A percentile compares a stretch with the other conserved stretches of the same genome.
phyloP scores from a whole-genome alignment of 2,113 vertebrate species.

The Alethe diademata region DNA sequence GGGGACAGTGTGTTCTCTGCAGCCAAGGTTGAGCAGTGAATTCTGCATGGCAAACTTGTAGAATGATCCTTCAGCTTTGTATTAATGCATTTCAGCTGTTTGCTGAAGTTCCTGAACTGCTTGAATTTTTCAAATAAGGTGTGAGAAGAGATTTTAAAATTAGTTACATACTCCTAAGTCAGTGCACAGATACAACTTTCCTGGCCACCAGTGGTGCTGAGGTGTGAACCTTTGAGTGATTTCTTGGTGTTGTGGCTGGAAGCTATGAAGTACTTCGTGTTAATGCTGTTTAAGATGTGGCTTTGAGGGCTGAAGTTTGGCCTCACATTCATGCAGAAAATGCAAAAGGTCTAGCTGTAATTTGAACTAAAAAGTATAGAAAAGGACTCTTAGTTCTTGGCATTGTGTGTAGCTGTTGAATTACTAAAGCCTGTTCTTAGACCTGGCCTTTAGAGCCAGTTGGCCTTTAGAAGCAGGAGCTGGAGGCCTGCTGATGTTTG shows the following conservation, averaged over 20 bases:
- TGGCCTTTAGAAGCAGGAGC: neutral
- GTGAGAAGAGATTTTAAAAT: neutral
- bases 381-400: neutral
- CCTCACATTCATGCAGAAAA: neutral
- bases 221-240: neutral
- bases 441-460: neutral
- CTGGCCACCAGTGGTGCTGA: neutral
- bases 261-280: neutral
- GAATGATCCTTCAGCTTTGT: neutral
- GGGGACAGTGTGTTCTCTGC: neutral
- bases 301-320: neutral
- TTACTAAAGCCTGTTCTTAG: neutral
- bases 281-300: rapidly evolving
- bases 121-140: neutral
- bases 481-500: neutral
- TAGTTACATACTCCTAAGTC: neutral
- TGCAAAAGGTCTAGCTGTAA: neutral
- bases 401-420: neutral
- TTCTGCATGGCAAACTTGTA: neutral
- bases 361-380: neutral
- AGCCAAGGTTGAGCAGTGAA: neutral
- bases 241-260: neutral
- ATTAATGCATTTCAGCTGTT: neutral
- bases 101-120: neutral
- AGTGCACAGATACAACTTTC: neutral